phyloP scores from a whole-genome alignment of 2,888 invertebrate species.

The Drosophila paranaensis region DNA sequence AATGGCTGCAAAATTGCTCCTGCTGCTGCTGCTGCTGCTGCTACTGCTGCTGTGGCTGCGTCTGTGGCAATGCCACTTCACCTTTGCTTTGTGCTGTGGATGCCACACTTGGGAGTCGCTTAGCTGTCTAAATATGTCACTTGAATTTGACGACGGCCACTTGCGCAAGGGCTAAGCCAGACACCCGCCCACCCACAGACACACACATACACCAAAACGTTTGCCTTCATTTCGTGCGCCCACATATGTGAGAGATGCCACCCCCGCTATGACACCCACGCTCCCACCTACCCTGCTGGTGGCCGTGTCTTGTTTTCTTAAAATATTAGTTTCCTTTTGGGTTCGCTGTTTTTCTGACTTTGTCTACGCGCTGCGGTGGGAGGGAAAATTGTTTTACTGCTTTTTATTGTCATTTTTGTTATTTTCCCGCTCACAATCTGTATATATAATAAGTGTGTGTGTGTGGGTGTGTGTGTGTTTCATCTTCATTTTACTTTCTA shows the following conservation, averaged over 20 bases:
- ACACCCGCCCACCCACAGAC: neutral
- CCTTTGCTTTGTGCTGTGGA: slow-evolving; percentile 65
- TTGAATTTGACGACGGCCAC: slow-evolving; percentile 80
- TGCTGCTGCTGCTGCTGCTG: slow-evolving; percentile 43
- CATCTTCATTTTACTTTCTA: slow-evolving; percentile 28
- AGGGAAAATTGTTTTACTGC: slow-evolving; percentile 74
- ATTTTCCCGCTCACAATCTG: slow-evolving; percentile 36
- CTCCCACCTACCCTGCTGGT: slow-evolving; percentile 18
- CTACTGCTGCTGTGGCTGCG: slow-evolving; percentile 16
- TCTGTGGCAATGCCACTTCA: slow-evolving; percentile 63
- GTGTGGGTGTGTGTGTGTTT: slow-evolving; percentile 12
- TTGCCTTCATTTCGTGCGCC: slow-evolving; percentile 49
- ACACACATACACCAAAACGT: slow-evolving; percentile 48
- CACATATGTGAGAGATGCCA: slow-evolving; percentile 36
- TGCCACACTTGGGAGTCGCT: slow-evolving; percentile 71
- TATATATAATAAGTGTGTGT: neutral
- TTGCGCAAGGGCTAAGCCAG: slow-evolving; percentile 49
- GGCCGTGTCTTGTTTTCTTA: slow-evolving; percentile 76
- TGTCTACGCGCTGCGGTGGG: slow-evolving; percentile 27
- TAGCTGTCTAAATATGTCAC: slow-evolving; percentile 80
- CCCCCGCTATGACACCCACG: slow-evolving; percentile 8
- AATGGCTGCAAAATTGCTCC: slow-evolving; percentile 63
- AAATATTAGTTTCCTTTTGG: slow-evolving; percentile 79
- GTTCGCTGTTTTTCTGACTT: slow-evolving; percentile 35
- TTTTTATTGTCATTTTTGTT: slow-evolving; percentile 81